Conservation (phyloP, 2,113 vertebrate species). For the Odontesthes bonariensis region DNA sequence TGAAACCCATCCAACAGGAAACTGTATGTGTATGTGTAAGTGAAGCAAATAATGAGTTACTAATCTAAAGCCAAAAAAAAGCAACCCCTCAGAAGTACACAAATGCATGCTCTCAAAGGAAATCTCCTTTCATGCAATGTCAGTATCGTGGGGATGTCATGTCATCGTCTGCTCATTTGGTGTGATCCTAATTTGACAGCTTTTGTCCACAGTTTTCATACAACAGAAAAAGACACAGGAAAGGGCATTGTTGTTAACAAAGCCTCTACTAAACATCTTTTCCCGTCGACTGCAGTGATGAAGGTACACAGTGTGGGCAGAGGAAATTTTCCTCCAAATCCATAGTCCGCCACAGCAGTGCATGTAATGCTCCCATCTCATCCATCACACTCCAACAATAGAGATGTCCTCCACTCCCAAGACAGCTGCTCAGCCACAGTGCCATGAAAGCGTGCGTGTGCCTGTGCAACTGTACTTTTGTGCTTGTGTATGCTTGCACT, state of each 20-base stretch:
- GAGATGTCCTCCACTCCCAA: conserved; percentile 58
- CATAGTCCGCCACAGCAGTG: conserved; percentile 31
- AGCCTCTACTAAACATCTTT: conserved; percentile 9
- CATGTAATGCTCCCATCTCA: conserved; percentile 55
- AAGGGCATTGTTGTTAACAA: not conserved
- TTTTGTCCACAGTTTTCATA: conserved; percentile 49
- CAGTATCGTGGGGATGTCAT: conserved; percentile 24
- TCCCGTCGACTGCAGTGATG: conserved; percentile 41
- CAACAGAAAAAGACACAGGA: conserved; percentile 16
- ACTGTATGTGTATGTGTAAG: conserved; percentile 1
- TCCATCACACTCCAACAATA: conserved; percentile 75
- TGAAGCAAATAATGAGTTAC: not conserved
- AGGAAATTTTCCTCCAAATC: conserved; percentile 23
- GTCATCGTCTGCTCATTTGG: conserved; percentile 50
- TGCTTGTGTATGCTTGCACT: conserved; percentile 14
- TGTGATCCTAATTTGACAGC: conserved; percentile 40
- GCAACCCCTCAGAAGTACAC: conserved; percentile 24
- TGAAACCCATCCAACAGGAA: too few relatives aligned
- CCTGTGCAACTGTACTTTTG: conserved; percentile 18
- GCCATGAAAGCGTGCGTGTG: conserved; percentile 6
- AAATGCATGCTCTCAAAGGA: conserved; percentile 11
- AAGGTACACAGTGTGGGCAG: conserved; percentile 31
- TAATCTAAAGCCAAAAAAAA: conserved; percentile 24
- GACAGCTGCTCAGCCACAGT: conserved; percentile 63
- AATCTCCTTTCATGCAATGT: conserved; percentile 16